Evolutionary conservation across 2,888 invertebrate genomes (phyloP), one percentile per base, ranked within the genome.

Genomic region (Cosmopolites sordidus): DNA sequence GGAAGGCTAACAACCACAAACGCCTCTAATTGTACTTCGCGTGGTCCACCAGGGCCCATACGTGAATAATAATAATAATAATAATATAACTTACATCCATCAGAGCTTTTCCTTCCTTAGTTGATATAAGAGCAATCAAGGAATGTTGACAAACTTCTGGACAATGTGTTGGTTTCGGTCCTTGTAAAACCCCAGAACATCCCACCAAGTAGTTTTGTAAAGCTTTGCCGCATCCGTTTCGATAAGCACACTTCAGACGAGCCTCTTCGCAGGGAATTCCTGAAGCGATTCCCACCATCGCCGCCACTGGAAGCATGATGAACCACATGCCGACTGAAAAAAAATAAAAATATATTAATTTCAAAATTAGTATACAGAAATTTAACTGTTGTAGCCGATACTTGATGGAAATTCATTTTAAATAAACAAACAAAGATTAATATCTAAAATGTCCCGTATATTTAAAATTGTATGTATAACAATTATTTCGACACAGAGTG

Each of bases 91-190:
- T 81, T 70, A 88, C 88, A 69, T 80, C 83, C 83, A 87, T 85
- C 12, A 91, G 79, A 58, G 83, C 82, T 66, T 86, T 83, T 46
- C 90, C 89, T 69, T 89, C 87, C 46, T 84, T 86, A 0, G 89
- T 88, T 17, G 88, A 86, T 0, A 85, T 86, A 39, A 91, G 78
- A 0, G 89, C 87, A 39, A 90, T 87, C 33, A 91, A 78, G 0
- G 90, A 86, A 67, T 87, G 82, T 63, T 84, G 83, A 70, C 91
- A 91, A 45, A 79, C 76, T 64, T 84, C 82, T 0, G 87, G 84
- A 68, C 92, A 91, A 47, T 72, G 70, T 59, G 59, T 74, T 58
- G 70, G 68, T 59, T 50, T 66, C 50, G 63, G 73, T 18, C 83
- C 80, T 41, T 83, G 79, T 29, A 89, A 77, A 27, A 86, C 83